phyloP scores from a whole-genome alignment of 2,113 vertebrate species.

The Pithys albifrons region DNA sequence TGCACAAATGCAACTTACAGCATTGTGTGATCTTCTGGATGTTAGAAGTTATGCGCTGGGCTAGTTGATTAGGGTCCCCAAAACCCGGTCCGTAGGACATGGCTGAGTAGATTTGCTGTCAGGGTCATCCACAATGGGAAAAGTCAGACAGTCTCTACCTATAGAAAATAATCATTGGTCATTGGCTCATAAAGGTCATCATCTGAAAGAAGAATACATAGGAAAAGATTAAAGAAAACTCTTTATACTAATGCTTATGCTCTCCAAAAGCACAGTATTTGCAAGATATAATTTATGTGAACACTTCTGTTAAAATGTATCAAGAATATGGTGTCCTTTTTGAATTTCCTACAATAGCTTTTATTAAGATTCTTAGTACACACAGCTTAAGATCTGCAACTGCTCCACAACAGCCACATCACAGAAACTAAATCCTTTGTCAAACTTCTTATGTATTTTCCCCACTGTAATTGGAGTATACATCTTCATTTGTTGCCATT shows the following conservation, averaged over 20 bases:
- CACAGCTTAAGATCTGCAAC: background rate
- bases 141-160: background rate
- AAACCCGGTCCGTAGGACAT: constrained; percentile 70
- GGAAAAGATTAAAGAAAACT: background rate
- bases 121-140: constrained; percentile 57
- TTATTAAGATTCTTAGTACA: background rate
- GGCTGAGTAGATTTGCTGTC: background rate
- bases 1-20: constrained; percentile 71
- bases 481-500: background rate
- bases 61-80: constrained; percentile 74
- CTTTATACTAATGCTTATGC: background rate
- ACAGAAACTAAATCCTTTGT: background rate
- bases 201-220: background rate
- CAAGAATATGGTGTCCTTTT: background rate
- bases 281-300: background rate
- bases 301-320: background rate
- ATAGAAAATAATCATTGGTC: background rate
- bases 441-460: background rate
- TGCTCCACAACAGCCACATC: background rate
- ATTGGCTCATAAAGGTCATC: background rate
- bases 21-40: constrained; percentile 85
- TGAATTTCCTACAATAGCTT: background rate
- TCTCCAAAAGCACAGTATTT: background rate
- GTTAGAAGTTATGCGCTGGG: constrained; percentile 79
- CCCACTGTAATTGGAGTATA: background rate